A percentile compares a stretch with the other conserved stretches of the same genome.
These are phyloP conservation scores for Atrina japonica DNA, from an alignment of 2,888 invertebrate species.

Conservation along the genomic window DNA sequence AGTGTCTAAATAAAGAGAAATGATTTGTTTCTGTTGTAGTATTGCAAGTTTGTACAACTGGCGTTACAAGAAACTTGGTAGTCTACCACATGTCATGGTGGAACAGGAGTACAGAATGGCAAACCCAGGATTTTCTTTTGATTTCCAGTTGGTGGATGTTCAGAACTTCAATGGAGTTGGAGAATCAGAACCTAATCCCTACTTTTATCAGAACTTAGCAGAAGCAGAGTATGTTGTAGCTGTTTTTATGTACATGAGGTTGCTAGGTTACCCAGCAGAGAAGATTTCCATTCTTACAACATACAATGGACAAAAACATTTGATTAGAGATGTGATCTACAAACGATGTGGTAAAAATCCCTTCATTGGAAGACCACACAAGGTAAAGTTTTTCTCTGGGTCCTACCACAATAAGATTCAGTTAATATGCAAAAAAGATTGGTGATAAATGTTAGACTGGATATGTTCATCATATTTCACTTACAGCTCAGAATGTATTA, in stretches of 20 bases:
- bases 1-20: no score
- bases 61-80: conserved; percentile 97
- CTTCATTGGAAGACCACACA: conserved; percentile 87
- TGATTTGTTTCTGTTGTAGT: conserved; percentile 81
- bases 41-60: conserved; percentile 97
- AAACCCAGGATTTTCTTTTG: conserved; percentile 95
- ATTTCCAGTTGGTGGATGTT: conserved; percentile 98
- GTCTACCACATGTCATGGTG: conserved; percentile 92
- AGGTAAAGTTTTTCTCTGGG: conserved; percentile 66
- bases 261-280: conserved; percentile 97
- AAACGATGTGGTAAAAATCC: conserved; percentile 95
- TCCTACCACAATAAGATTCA: no score
- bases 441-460: no score
- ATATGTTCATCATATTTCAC: no score
- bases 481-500: no score
- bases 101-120: conserved; percentile 92
- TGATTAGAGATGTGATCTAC: conserved; percentile 96
- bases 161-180: conserved; percentile 98
- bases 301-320: conserved; percentile 99
- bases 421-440: no score
- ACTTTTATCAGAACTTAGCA: conserved; percentile 93
- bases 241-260: conserved; percentile 98
- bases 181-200: conserved; percentile 98
- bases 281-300: conserved; percentile 99
- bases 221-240: conserved; percentile 95